Evolutionary conservation across 2,888 invertebrate species (phyloP).

Genomic region (Sabatieria punctata): DNA sequence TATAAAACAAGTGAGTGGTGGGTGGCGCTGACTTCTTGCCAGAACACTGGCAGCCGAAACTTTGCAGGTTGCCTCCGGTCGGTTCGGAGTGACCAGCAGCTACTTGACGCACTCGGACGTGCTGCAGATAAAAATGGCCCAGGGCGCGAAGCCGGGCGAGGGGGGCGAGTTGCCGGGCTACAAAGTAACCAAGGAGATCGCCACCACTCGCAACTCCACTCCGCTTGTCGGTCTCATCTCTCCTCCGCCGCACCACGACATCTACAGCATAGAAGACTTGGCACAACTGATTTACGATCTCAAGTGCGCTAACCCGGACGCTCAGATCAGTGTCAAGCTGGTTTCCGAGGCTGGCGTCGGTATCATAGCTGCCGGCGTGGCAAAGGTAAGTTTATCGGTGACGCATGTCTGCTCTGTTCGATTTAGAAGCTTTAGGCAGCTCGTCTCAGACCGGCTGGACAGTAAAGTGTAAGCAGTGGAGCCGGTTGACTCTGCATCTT

Average conservation of each 20-base stretch:
- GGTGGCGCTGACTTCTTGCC: not conserved
- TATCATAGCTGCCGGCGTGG: conserved; percentile 95
- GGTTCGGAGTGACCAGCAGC: conserved; percentile 93
- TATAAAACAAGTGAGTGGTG: conserved; percentile 66
- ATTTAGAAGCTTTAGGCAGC: not conserved
- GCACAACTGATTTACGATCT: conserved; percentile 94
- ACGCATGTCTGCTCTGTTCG: not conserved
- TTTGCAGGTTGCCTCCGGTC: conserved; percentile 67
- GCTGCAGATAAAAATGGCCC: conserved; percentile 98
- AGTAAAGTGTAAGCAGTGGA: too few species aligned
- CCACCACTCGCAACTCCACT: conserved; percentile 81
- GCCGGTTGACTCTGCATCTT: not conserved
- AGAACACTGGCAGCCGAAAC: not conserved
- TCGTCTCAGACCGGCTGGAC: too few species aligned
- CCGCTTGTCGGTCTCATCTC: conserved; percentile 93
- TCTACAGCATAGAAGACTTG: conserved; percentile 96
- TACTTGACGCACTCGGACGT: conserved; percentile 95
- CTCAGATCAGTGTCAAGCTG: conserved; percentile 86
- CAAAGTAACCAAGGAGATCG: conserved; percentile 78
- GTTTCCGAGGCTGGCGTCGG: conserved; percentile 98
- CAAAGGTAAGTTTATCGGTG: conserved; percentile 48
- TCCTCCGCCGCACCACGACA: conserved; percentile 98
- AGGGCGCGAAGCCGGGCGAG: conserved; percentile 97
- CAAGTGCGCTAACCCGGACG: conserved; percentile 86
- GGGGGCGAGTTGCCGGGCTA: conserved; percentile 87